phyloP scores from a whole-genome alignment of 35 echinoderm and acorn worm species.

The Holothuria glaberrima region DNA sequence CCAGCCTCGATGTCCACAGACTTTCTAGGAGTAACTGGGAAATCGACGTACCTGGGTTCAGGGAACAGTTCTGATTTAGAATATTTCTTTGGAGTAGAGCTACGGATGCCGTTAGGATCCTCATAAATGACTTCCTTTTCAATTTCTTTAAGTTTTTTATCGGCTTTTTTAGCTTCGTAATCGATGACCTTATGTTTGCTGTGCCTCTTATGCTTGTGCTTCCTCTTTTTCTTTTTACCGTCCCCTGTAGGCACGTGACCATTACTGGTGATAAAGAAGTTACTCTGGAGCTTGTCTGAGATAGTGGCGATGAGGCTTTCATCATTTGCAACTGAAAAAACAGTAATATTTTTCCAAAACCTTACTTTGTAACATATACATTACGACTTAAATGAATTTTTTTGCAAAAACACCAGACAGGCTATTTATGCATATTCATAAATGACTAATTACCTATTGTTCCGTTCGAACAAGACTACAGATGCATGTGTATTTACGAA shows the following conservation, averaged over 20 bases:
- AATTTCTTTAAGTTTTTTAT: conserved; percentile 52
- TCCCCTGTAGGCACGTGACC: conserved; percentile 39
- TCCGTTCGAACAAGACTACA: no score
- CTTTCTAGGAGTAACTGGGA: not conserved
- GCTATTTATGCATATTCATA: no score
- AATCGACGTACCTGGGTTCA: conserved; percentile 34
- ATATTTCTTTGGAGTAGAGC: conserved; percentile 20
- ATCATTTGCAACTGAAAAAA: conserved; percentile 28
- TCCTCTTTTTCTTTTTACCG: conserved; percentile 47
- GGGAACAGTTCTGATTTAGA: conserved; percentile 27
- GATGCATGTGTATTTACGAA: no score
- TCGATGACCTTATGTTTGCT: conserved; percentile 71
- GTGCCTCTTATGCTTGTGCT: conserved; percentile 31
- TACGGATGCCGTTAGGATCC: conserved; percentile 40
- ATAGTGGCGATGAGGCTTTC: conserved; percentile 44
- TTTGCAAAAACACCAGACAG: no score
- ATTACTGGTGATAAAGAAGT: conserved; percentile 81
- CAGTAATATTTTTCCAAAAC: no score
- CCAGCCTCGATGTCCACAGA: conserved; percentile 21
- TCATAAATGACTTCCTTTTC: conserved; percentile 58
- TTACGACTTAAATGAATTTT: no score
- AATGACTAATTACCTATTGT: no score
- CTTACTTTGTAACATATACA: no score
- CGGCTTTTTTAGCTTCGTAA: conserved; percentile 53
- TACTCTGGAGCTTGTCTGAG: conserved; percentile 53